These are phyloP conservation scores for Gambusia holbrooki DNA, from an alignment of 2,113 vertebrate genomes.

Conservation along the genomic window DNA sequence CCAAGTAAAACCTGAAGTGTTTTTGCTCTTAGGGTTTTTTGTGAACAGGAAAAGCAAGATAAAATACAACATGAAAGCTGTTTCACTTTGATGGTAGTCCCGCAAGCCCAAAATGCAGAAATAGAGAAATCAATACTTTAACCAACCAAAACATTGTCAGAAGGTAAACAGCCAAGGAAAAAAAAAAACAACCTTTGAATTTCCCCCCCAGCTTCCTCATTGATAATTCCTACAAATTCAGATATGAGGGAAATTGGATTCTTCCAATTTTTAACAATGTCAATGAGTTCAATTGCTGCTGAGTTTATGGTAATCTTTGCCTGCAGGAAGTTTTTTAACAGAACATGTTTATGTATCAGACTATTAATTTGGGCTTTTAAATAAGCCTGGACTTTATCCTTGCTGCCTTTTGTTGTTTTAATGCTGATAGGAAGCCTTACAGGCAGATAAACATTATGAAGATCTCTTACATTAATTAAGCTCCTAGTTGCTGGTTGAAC, in stretches of 20 bases:
- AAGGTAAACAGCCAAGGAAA: neutral
- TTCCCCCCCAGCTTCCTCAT: neutral
- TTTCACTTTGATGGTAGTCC: neutral
- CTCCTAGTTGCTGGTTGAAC: conserved; percentile 36
- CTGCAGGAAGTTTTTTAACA: conserved; percentile 6
- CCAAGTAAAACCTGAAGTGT: neutral
- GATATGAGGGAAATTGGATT: neutral
- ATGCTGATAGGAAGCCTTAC: conserved; percentile 31
- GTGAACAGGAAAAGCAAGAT: neutral
- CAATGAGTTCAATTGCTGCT: neutral
- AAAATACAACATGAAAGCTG: neutral
- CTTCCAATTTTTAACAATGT: neutral
- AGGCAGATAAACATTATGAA: conserved; percentile 55
- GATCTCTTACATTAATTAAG: conserved; percentile 55
- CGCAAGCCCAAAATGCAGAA: neutral
- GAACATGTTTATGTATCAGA: conserved; percentile 15
- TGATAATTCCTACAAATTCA: neutral
- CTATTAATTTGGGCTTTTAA: conserved; percentile 8
- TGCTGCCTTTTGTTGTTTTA: conserved; percentile 31
- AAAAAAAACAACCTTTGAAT: neutral
- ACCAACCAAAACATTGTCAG: neutral
- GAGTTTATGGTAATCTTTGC: conserved; percentile 22
- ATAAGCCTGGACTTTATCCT: neutral
- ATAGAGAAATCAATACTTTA: neutral
- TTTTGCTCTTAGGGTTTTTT: neutral